Conservation (phyloP, 2,113 vertebrate genomes). For the Elanus axillaris region DNA sequence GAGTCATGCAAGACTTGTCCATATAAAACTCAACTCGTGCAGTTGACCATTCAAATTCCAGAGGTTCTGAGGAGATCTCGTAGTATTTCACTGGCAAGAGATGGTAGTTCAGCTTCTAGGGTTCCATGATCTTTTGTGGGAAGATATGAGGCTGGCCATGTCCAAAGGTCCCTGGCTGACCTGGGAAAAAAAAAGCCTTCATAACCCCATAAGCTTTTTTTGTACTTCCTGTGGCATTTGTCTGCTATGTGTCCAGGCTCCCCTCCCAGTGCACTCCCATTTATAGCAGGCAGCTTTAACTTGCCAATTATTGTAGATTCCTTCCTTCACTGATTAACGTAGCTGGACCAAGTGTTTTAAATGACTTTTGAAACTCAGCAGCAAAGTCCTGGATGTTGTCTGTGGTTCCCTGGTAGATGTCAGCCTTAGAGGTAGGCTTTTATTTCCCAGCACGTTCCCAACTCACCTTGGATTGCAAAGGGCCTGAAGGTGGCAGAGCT, state of each 20-base stretch:
- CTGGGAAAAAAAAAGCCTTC: not conserved
- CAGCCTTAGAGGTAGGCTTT: not conserved
- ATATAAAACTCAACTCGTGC: not conserved
- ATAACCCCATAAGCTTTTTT: not conserved
- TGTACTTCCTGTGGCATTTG: not conserved
- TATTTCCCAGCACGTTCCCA: not conserved
- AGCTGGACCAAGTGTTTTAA: not conserved
- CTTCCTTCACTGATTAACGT: not conserved
- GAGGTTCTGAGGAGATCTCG: not conserved
- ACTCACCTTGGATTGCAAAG: not conserved
- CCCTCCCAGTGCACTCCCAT: not conserved
- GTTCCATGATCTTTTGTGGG: not conserved
- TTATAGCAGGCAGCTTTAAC: not conserved
- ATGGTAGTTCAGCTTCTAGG: not conserved
- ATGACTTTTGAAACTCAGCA: not conserved
- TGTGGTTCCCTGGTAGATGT: not conserved
- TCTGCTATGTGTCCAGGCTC: not conserved
- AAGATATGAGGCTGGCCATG: not conserved
- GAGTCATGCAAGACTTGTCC: not conserved
- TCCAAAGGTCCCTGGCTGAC: not conserved
- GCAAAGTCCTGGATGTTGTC: not conserved
- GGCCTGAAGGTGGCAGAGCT: not conserved
- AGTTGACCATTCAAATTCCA: not conserved
- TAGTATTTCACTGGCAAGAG: not conserved
- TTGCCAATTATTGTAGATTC: not conserved